Conservation (phyloP, 2,888 invertebrate species). For the Physocephala rufipes region DNA sequence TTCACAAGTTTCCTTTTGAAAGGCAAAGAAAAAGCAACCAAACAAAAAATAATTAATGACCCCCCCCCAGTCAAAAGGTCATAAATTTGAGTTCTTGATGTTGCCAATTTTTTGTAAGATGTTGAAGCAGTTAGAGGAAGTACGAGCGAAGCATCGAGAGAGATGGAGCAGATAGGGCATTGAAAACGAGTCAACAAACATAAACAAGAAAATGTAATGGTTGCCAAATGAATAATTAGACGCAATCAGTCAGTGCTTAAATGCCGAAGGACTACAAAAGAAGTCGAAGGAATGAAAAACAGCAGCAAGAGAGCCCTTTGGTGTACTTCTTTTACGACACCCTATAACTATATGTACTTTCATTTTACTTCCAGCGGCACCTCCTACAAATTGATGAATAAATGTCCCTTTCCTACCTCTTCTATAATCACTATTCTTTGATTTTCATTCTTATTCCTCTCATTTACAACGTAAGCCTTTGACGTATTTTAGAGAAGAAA, state of each 20-base stretch:
- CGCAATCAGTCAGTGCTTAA: constrained; percentile 61
- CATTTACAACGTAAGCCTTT: no score
- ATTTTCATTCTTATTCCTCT: no score
- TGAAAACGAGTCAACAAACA: background rate
- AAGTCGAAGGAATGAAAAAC: constrained; percentile 9
- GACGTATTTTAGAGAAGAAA: no score
- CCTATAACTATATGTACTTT: no score
- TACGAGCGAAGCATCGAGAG: background rate
- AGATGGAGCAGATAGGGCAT: no score
- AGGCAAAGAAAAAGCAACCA: background rate
- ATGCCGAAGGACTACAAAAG: constrained; percentile 55
- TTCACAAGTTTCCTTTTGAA: background rate
- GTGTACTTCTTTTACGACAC: no score
- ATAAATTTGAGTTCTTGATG: constrained; percentile 22
- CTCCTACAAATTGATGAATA: no score
- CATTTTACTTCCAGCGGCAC: no score
- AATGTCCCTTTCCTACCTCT: no score
- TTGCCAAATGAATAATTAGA: constrained; percentile 58
- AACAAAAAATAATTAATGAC: background rate
- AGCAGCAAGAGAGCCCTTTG: no score
- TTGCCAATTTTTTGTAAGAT: constrained; percentile 12
- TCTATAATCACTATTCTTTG: no score
- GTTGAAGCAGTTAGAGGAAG: background rate
- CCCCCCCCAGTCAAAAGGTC: constrained; percentile 6
- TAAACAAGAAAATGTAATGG: constrained; percentile 28